These are phyloP conservation scores for Cephalopholis sonnerati DNA, from an alignment of 2,113 vertebrate genomes.

Conservation along the genomic window DNA sequence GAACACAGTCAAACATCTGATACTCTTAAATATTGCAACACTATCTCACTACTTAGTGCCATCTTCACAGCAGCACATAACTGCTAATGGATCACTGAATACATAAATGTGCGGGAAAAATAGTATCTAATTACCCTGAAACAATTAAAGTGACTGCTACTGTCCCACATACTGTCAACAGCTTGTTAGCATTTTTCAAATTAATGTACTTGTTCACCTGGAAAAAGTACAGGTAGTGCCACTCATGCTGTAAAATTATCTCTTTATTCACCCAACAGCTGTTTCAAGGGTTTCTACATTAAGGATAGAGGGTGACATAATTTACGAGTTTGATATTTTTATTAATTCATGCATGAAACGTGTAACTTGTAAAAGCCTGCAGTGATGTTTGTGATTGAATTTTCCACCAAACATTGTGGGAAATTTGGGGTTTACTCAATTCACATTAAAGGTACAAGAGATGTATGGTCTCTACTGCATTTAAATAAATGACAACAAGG, in stretches of 20 bases:
- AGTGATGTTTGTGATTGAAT: too few relatives aligned
- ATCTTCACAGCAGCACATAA: constrained; percentile 5
- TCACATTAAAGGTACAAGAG: too few relatives aligned
- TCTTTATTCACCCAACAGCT: too few relatives aligned
- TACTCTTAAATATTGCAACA: background rate
- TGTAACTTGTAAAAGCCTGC: background rate
- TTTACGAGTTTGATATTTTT: background rate
- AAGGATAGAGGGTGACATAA: background rate
- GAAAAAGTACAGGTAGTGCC: background rate
- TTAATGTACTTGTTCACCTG: constrained; percentile 13
- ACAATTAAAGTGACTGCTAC: constrained; percentile 27
- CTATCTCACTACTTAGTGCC: background rate
- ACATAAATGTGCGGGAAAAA: constrained; percentile 19
- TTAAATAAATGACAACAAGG: too few relatives aligned
- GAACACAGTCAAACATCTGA: background rate
- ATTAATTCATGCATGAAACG: background rate
- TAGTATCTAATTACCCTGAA: constrained; percentile 34
- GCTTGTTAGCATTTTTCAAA: constrained; percentile 24
- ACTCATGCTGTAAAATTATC: background rate
- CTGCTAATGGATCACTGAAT: constrained; percentile 13
- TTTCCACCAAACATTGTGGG: too few relatives aligned
- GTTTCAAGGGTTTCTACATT: too few relatives aligned
- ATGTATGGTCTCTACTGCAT: too few relatives aligned
- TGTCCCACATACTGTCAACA: constrained; percentile 23
- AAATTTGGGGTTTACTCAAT: too few relatives aligned